These are phyloP conservation scores for Cathartes aura DNA, from an alignment of 2,113 vertebrate species.

Conservation along the genomic window DNA sequence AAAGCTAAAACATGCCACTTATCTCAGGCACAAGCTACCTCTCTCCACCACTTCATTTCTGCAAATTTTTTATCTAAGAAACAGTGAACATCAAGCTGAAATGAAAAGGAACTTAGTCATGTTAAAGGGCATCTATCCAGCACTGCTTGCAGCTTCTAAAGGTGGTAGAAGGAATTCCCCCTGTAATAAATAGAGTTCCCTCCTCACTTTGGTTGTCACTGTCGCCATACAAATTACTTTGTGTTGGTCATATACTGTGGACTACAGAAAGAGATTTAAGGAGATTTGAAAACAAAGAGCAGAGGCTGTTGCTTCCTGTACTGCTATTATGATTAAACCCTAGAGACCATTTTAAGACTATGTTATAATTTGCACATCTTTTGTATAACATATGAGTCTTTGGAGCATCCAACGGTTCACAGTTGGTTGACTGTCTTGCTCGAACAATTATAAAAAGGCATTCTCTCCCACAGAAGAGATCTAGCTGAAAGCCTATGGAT, in stretches of 20 bases:
- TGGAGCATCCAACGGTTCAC: background rate
- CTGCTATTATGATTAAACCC: constrained; percentile 26
- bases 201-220: background rate
- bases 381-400: constrained; percentile 13
- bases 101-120: background rate
- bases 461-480: background rate
- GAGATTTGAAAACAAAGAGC: background rate
- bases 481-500: background rate
- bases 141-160: background rate
- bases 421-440: background rate
- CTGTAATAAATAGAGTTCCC: background rate
- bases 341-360: constrained; percentile 19
- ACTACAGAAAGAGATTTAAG: background rate
- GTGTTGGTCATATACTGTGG: background rate
- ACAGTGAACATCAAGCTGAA: background rate
- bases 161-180: background rate
- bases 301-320: background rate
- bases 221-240: background rate
- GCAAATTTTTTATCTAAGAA: background rate
- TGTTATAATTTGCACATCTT: constrained; percentile 34
- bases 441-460: background rate
- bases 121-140: background rate
- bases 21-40: background rate
- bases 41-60: background rate
- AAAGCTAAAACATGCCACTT: background rate